These are phyloP conservation scores for Mustela nigripes DNA, from an alignment of 2,113 vertebrate species.

Conservation along the genomic window DNA sequence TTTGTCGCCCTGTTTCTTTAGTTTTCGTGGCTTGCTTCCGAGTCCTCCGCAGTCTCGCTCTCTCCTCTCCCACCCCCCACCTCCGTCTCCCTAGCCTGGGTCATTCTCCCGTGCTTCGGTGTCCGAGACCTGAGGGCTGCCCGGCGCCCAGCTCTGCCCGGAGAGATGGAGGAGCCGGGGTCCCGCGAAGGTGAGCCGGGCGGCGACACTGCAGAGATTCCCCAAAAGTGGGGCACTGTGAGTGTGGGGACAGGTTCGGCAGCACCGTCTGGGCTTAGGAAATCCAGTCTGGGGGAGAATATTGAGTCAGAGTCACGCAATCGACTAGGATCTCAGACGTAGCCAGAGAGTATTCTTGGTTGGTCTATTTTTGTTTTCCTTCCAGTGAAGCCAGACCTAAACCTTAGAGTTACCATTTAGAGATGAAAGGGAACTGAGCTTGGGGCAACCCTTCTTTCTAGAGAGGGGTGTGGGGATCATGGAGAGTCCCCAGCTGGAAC, in stretches of 20 bases:
- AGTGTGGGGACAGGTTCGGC: background rate
- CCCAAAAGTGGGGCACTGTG: background rate
- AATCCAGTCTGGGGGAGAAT: background rate
- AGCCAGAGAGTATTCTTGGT: background rate
- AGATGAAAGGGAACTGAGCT: background rate
- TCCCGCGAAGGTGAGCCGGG: slow-evolving; percentile 56
- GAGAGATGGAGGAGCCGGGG: background rate
- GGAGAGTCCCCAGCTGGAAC: background rate
- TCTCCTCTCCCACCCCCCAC: no score
- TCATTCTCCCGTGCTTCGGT: background rate
- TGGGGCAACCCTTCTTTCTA: background rate
- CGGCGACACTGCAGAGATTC: background rate
- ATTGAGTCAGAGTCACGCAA: background rate
- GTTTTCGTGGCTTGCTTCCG: background rate
- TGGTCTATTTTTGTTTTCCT: slow-evolving; percentile 26
- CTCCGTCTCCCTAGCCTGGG: background rate
- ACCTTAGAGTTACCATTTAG: background rate
- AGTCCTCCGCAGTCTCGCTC: no score
- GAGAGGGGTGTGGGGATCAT: background rate
- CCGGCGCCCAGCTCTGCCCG: background rate
- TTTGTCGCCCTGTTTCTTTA: no score
- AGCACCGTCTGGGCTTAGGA: background rate
- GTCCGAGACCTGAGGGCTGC: background rate
- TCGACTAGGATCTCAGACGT: background rate
- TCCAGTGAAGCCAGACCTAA: background rate